Percentiles rank a stretch among this genome's conserved stretches.
Evolutionary conservation across 2,113 vertebrate species (phyloP).

Genomic region (Chloebia gouldiae): DNA sequence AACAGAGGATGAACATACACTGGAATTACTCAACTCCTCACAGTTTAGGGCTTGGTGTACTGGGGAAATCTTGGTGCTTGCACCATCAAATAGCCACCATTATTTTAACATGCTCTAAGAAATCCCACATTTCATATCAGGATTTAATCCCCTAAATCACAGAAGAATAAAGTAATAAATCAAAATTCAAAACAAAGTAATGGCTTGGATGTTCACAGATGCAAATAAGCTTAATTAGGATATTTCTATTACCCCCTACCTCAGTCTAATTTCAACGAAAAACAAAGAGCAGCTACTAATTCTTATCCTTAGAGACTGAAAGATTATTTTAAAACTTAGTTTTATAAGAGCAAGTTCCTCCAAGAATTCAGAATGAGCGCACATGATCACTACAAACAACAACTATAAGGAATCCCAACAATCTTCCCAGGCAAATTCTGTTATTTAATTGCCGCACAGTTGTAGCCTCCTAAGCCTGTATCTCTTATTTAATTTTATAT

Average conservation of each 20-base stretch:
- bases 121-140: neutral
- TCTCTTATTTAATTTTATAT: neutral
- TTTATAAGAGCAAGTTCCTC: neutral
- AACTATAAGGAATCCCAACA: accelerated
- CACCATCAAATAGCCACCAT: neutral
- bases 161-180: neutral
- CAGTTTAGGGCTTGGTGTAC: neutral
- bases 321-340: neutral
- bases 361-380: neutral
- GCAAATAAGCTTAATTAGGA: neutral
- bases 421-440: neutral
- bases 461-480: neutral
- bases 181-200: neutral
- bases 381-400: neutral
- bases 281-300: neutral
- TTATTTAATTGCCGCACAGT: neutral
- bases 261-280: neutral
- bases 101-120: neutral
- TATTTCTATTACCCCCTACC: neutral
- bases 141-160: neutral
- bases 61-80: neutral
- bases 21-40: neutral
- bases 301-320: neutral
- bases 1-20: neutral
- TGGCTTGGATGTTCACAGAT: neutral